Percentiles rank a stretch among this genome's conserved stretches.
Evolutionary conservation across 2,888 invertebrate genomes (phyloP).

Genomic region (Holacanthella duospinosa): DNA sequence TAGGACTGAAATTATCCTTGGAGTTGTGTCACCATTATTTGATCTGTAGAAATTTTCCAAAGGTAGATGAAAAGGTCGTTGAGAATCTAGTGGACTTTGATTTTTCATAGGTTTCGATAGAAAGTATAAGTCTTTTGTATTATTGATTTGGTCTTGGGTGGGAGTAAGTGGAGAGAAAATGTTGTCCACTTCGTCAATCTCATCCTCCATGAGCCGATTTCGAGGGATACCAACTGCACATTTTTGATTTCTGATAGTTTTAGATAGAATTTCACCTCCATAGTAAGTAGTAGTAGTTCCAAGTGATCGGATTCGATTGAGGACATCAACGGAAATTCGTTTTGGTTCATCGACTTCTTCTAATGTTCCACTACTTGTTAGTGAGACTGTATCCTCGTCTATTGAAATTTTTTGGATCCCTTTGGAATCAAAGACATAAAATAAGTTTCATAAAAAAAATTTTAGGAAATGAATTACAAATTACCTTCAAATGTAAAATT

Average conservation of each 20-base stretch:
- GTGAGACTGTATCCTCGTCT: constrained; percentile 19
- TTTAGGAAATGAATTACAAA: no score
- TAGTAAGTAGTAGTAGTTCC: constrained; percentile 85
- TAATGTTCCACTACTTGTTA: constrained; percentile 6
- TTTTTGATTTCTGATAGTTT: constrained; percentile 32
- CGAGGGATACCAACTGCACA: constrained; percentile 19
- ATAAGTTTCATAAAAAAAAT: no score
- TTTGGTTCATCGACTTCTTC: constrained; percentile 30
- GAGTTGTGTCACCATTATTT: constrained; percentile 28
- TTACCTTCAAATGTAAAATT: neutral
- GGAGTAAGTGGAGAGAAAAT: neutral
- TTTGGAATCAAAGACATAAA: neutral
- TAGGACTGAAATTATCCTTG: constrained; percentile 35
- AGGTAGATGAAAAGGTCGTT: constrained; percentile 12
- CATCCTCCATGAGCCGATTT: constrained; percentile 15
- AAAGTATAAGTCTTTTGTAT: neutral
- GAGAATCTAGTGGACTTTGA: neutral
- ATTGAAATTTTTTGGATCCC: neutral
- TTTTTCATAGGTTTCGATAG: neutral
- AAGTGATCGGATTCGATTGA: constrained; percentile 75
- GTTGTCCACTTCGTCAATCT: neutral
- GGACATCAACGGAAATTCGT: constrained; percentile 53
- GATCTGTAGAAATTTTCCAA: constrained; percentile 14
- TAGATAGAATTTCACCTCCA: constrained; percentile 64
- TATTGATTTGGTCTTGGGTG: constrained; percentile 2